These are phyloP conservation scores for pig (Sus scrofa) DNA, from an alignment of 2,113 vertebrate genomes.

Conservation along the genomic window T2T-Sscrofa CM000814.6:126098501-126099000, in stretches of 20 bases:
- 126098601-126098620: background rate
- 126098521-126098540: background rate
- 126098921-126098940: too few species aligned
- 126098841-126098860: background rate
- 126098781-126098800: background rate
- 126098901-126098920: background rate
- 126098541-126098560: background rate
- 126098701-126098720: background rate
- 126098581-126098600: background rate
- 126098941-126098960: too few species aligned
- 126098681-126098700: background rate
- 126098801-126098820: background rate
- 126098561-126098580: background rate
- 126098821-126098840: background rate
- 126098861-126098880: background rate
- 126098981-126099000: too few species aligned
- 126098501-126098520: background rate
- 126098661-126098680: background rate
- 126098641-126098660: background rate
- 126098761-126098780: background rate
- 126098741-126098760: background rate
- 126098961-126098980: too few species aligned
- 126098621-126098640: background rate
- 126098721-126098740: background rate
- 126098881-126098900: background rate